Percentiles rank a stretch among this genome's conserved stretches.
Conservation (phyloP, 2,113 vertebrate species). For the Podocnemis expansa region DNA sequence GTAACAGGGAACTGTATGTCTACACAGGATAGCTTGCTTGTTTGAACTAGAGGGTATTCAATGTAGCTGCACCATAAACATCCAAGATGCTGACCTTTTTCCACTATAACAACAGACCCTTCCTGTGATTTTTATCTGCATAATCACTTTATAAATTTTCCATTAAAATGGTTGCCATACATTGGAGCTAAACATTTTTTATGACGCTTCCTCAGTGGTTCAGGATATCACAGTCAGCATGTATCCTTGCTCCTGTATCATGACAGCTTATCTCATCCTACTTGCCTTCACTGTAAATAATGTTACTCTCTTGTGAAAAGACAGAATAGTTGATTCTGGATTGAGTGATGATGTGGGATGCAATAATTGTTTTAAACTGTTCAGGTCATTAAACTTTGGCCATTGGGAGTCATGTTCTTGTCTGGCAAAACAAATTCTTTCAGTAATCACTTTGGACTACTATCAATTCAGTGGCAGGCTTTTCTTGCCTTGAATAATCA, state of each 20-base stretch:
- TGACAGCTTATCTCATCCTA: not conserved
- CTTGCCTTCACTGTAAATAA: not conserved
- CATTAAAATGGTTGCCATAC: constrained; percentile 1
- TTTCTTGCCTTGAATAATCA: constrained; percentile 5
- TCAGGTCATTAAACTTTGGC: not conserved
- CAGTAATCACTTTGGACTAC: not conserved
- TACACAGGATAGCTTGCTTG: no score
- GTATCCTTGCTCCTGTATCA: not conserved
- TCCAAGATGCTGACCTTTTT: no score
- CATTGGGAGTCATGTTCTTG: no score
- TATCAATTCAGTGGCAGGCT: not conserved
- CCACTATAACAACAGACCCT: not conserved
- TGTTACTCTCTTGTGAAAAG: not conserved
- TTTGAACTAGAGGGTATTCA: no score
- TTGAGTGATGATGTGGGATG: not conserved
- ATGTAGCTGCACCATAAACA: no score
- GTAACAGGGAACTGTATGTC: no score
- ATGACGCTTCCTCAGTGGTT: not conserved
- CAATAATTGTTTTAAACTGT: not conserved
- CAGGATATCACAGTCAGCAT: not conserved
- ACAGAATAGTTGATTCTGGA: not conserved
- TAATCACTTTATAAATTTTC: not conserved
- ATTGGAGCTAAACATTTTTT: not conserved
- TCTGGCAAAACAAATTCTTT: not conserved
- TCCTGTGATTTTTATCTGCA: not conserved